Evolutionary conservation across 92 coral and sea anemone species (phyloP), one percentile per base, ranked within the genome.

Genomic region (Virgularia gustaviana): DNA sequence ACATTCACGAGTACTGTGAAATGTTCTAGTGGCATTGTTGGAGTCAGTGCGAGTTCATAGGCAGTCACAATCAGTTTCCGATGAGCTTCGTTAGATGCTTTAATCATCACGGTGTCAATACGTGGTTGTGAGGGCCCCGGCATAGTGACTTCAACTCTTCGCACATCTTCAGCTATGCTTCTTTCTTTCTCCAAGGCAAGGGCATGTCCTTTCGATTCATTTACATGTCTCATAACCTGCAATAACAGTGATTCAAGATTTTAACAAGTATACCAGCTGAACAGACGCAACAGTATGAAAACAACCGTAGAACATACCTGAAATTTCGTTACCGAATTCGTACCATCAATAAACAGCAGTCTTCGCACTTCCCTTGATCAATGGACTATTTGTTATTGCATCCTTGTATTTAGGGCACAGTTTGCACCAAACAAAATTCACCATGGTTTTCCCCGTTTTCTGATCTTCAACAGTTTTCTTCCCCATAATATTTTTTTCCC

Each of bases 381-480:
- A 37, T n/a, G 59, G 25, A 35, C 73, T 65, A 18, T 65, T 41
- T 54, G 43, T 16, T 18, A 65, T 65, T 10, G 23, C 73, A 37
- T 65, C 43, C 62, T 65, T 23, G 31, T 65, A 65, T 65, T 65
- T 65, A n/a, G 24, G 31, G 49, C 73, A 65, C 25, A 65, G 73
- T 28, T 45, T 44, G 49, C 73, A 65, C 73, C 73, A 65, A n/a
- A 42, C 34, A 29, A 38, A 38, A 24, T 41, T 65, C 23, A 65
- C 73, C 73, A 65, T 65, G 23, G 63, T 39, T 19, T 2, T 47
- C 4, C 72, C 72, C n/a, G n/a, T n/a, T 11, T 37, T 37, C 2
- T 25, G 27, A 42, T 65, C 60, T 8, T 36, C 52, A 29, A 36
- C 47, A 18, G 72, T 65, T 2, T 19, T 65, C 7, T 18, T 35